A percentile compares a stretch with the other conserved stretches of the same genome.
These are phyloP conservation scores for Myopa tessellatipennis DNA, from an alignment of 2,888 invertebrate genomes.

Conservation along the genomic window DNA sequence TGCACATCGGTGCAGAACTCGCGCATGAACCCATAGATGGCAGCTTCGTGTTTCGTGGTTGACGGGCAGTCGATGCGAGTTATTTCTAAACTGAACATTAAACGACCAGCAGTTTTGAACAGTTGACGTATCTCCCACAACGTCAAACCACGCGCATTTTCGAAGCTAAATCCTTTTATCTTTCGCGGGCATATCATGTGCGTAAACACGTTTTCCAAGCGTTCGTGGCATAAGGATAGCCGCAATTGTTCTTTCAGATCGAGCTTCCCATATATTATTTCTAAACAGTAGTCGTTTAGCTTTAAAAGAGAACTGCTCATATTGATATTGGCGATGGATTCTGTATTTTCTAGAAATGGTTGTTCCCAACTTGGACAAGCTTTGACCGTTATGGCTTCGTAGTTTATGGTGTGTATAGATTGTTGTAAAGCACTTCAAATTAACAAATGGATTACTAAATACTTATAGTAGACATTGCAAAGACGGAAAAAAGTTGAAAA, in stretches of 20 bases:
- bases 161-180: slow-evolving; percentile 10
- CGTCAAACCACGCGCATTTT: slow-evolving; percentile 13
- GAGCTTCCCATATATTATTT: slow-evolving; percentile 35
- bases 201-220: slow-evolving; percentile 35
- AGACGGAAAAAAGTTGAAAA: neutral
- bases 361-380: slow-evolving; percentile 42
- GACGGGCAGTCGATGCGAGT: neutral
- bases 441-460: neutral
- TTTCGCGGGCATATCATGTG: slow-evolving; percentile 36
- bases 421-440: slow-evolving; percentile 36
- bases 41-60: slow-evolving; percentile 8
- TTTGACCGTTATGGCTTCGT: slow-evolving; percentile 18
- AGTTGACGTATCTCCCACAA: slow-evolving; percentile 27
- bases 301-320: slow-evolving; percentile 10
- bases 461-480: neutral
- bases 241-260: slow-evolving; percentile 35
- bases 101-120: slow-evolving; percentile 30
- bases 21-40: slow-evolving; percentile 30
- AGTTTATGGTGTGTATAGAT: slow-evolving; percentile 27
- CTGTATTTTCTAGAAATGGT: slow-evolving; percentile 17
- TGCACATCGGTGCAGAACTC: slow-evolving; percentile 19
- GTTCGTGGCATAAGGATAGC: slow-evolving; percentile 39
- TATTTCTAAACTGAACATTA: slow-evolving; percentile 30
- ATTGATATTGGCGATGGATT: neutral
- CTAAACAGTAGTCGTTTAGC: slow-evolving; percentile 41